Evolutionary conservation across 2,797 vertebrate species (phyloP).

Genomic region (Pseudotriccus pelzelni): DNA sequence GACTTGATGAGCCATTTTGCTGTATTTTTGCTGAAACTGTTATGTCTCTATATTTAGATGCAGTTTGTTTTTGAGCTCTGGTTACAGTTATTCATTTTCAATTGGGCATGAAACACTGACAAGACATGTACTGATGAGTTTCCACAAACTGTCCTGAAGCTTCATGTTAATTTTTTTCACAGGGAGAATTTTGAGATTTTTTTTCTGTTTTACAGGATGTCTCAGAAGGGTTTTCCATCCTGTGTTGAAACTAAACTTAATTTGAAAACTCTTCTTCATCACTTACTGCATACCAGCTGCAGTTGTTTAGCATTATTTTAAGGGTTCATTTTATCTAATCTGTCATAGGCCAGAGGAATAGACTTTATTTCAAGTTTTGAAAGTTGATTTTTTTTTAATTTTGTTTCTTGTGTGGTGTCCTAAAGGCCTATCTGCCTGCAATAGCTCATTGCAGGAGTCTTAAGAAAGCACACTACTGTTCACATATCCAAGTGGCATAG

Average conservation of each 20-base stretch:
- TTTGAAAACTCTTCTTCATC: not conserved
- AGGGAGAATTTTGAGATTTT: not conserved
- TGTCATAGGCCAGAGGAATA: not conserved
- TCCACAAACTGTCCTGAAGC: not conserved
- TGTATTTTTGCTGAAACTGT: not conserved
- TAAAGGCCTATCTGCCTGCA: not conserved
- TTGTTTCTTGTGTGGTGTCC: not conserved
- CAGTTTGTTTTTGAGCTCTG: not conserved
- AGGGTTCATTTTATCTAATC: not conserved
- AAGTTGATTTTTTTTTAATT: not conserved
- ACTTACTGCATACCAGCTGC: not conserved
- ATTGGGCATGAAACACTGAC: not conserved
- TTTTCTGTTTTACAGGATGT: not conserved
- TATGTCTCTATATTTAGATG: not conserved
- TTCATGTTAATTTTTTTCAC: not conserved
- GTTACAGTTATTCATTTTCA: not conserved
- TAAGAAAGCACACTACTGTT: not conserved
- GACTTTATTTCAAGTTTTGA: not conserved
- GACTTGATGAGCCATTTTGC: not conserved
- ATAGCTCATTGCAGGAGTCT: not conserved
- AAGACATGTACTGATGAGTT: not conserved
- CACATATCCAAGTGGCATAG: not conserved
- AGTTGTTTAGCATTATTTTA: not conserved
- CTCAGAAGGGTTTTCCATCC: not conserved
- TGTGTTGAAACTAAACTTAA: not conserved